phyloP scores from a whole-genome alignment of 2,797 vertebrate species.

The Danio choprae region DNA sequence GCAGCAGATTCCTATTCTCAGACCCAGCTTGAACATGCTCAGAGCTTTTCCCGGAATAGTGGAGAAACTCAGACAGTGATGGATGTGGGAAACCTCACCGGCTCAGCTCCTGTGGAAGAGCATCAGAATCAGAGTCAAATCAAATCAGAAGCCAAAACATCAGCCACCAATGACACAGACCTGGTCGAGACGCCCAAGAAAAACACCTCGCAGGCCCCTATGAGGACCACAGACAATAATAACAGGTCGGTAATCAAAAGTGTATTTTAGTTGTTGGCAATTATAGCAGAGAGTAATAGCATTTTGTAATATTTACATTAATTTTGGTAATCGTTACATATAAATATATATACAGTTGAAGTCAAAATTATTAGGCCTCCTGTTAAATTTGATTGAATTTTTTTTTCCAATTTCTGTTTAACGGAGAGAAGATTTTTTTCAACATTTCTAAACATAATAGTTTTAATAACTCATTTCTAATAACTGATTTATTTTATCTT shows the following conservation, averaged over 20 bases:
- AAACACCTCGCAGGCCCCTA: slow-evolving; percentile 79
- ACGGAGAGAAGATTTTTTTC: too few species aligned
- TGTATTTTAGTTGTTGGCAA: neutral
- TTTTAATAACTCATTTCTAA: too few species aligned
- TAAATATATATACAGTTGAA: too few species aligned
- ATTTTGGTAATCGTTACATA: too few species aligned
- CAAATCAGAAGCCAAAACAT: slow-evolving; percentile 53
- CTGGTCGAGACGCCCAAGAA: slow-evolving; percentile 68
- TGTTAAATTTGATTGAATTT: too few species aligned
- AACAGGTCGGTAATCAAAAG: slow-evolving; percentile 54
- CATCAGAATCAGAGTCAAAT: slow-evolving; percentile 63
- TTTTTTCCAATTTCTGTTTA: too few species aligned
- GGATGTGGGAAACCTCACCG: slow-evolving; percentile 49
- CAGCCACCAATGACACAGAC: slow-evolving; percentile 63
- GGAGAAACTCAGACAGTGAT: slow-evolving; percentile 20
- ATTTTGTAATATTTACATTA: too few species aligned
- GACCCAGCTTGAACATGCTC: slow-evolving; percentile 5
- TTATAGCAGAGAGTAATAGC: neutral
- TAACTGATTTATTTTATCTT: too few species aligned
- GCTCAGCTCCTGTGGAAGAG: slow-evolving; percentile 43
- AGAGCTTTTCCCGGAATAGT: slow-evolving; percentile 35
- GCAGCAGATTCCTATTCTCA: neutral
- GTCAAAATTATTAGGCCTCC: too few species aligned
- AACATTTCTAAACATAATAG: too few species aligned
- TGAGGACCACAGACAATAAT: slow-evolving; percentile 73